Base-by-base conservation (phyloP, 2,888 invertebrate genomes). In the Zaprionus bogoriensis region DNA sequence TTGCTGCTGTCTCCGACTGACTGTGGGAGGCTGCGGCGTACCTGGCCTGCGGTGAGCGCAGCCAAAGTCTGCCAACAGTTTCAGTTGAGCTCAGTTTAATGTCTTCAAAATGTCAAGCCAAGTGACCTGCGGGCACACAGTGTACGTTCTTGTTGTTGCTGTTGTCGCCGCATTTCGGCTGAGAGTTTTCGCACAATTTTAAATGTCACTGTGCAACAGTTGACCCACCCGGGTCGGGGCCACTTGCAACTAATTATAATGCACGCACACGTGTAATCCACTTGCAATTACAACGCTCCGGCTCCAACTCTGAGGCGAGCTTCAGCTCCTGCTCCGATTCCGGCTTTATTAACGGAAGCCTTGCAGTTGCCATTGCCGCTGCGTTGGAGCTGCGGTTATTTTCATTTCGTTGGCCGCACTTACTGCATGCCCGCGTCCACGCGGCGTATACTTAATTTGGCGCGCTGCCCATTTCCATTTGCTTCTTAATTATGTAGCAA, bases 81-180 rank as follows among this genome's bases (percentile, higher is more conserved):
- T 75, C 70, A 68, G 65, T 76, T 81, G 75, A 79, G 75, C 67
- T 75, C 70, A 68, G 65, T 76, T 81, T 77, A 79, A 76, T 81
- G 84, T 81, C 81, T 75, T 64, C 73, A 52, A 67, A 81, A 79
- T 81, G 80, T 80, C 81, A 79, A 68, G 63, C 47, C 48, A 60
- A 70, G 36, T 64, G 63, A 61, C 69, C 76, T 77, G 71, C 41
- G 67, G 69, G n/a, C 52, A 47, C 32, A 10, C 4, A 41, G 12
- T 38, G 53, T 36, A 32, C 46, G 12, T 48, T 41, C 48, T 65
- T 63, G 9, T n/a, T n/a, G n/a, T n/a, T n/a, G n/a, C n/a, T n/a
- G n/a, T n/a, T n/a, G n/a, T n/a, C n/a, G n/a, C n/a, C 14, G 6
- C 12, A 32, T 3, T 32, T 12, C 17, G 32, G 64, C 39, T 62